Conservation (phyloP, 2,888 invertebrate genomes). For the Noctuana brunneofusca region DNA sequence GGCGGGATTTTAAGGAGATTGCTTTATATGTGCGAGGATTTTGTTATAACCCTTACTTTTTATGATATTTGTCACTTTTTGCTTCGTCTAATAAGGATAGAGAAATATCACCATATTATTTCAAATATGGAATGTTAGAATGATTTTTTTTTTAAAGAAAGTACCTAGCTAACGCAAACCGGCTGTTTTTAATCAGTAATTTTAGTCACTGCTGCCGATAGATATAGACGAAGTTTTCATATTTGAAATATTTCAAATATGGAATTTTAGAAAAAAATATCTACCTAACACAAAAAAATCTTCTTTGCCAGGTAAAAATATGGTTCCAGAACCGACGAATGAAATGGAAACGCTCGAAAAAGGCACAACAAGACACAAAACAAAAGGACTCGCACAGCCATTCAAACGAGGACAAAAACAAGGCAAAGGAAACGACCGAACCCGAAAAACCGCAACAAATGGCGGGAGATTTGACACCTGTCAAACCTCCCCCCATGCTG, state of each 20-base stretch:
- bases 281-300: conserved; percentile 9
- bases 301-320: conserved; percentile 92
- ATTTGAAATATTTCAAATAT: too few relatives aligned
- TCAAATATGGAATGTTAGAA: too few relatives aligned
- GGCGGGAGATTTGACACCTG: conserved; percentile 75
- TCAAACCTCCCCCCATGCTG: conserved; percentile 70
- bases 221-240: too few relatives aligned
- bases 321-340: conserved; percentile 99
- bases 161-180: too few relatives aligned
- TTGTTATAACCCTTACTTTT: neutral
- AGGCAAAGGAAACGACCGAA: conserved; percentile 59
- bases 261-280: neutral
- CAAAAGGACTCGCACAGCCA: conserved; percentile 67
- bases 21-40: neutral
- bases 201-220: too few relatives aligned
- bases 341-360: conserved; percentile 99
- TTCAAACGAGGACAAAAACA: conserved; percentile 64
- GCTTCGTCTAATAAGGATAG: neutral
- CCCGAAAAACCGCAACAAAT: conserved; percentile 61
- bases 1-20: conserved; percentile 20
- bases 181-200: too few relatives aligned
- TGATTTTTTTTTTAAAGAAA: too few relatives aligned
- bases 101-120: too few relatives aligned
- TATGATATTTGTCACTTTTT: neutral
- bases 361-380: conserved; percentile 95